Percentiles rank a stretch among this genome's conserved stretches.
These are phyloP conservation scores for Falco punctatus DNA, from an alignment of 2,113 vertebrate species.

Conservation along the genomic window DNA sequence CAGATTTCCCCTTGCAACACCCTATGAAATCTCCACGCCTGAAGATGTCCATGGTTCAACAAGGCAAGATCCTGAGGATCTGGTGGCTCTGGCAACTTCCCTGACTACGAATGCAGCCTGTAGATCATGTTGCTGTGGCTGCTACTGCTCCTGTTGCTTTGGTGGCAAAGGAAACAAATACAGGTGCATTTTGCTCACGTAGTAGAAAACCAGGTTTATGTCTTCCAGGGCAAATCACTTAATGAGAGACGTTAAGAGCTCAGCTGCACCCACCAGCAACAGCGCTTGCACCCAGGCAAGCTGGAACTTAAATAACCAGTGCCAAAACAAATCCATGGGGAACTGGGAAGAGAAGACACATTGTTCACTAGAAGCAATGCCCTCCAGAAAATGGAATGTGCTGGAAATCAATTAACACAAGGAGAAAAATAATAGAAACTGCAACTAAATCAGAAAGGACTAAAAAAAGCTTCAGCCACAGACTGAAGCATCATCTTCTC, in stretches of 20 bases:
- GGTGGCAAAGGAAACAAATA: not conserved
- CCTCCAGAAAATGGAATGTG: not conserved
- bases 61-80: not conserved
- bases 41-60: too few relatives aligned
- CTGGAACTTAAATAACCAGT: not conserved
- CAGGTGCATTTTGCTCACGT: not conserved
- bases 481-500: not conserved
- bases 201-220: not conserved
- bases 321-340: not conserved
- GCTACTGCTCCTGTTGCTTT: not conserved
- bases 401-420: not conserved
- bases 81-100: not conserved
- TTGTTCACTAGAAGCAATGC: not conserved
- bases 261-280: not conserved
- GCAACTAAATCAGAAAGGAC: not conserved
- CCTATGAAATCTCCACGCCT: not conserved
- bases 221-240: not conserved
- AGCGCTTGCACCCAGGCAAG: not conserved
- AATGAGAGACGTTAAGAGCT: not conserved
- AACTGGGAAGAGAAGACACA: not conserved
- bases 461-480: accelerated
- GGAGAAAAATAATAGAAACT: not conserved
- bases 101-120: accelerated
- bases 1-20: not conserved
- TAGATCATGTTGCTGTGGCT: too few relatives aligned